Evolutionary conservation across 2,797 vertebrate species (phyloP), one percentile per base, ranked within the genome.

Genomic region (Danio tinwini): DNA sequence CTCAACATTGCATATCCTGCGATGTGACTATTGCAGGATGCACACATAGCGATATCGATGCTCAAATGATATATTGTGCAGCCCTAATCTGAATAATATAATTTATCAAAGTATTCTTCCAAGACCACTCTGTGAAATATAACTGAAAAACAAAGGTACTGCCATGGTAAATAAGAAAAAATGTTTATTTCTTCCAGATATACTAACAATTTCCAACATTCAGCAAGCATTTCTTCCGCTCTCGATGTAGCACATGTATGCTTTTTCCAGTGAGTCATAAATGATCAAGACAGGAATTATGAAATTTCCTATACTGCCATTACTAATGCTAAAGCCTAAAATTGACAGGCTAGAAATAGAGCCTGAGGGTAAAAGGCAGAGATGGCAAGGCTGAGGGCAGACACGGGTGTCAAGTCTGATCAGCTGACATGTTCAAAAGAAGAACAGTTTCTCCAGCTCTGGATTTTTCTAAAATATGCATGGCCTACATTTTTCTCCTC

Each of bases 401-500:
- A 82, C 53, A 50, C 17, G 77, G 50, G 45, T 68, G 78, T 84
- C 56, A 62, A 63, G 61, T 76, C 73, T 58, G 75, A 82, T 81
- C 56, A 49, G 68, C 73, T 68, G 40, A 73, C 68, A 44, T 49
- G 76, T 61, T 78, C 47, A 74, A 70, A 82, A 71, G 29, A 29
- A 68, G 11, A 79, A 55, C 73, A 75, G 78, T 86, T 80, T 86
- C 88, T 89, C 75, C 86, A 89, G 86, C 84, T 85, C 86, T 83
- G 70, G 45, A 45, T 78, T 86, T 90, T 88, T 90, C 89, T 91
- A 92, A 93, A 93, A 93, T 92, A 93, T 93, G 91, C 90, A 88
- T 93, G 93, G 87, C 92, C 93, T 92, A 94, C 89, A 93, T 93
- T 92, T 29, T 29, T 92, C 92, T 91, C 82, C 81, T 76, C 45